Percentiles rank a stretch among this genome's conserved stretches.
Conservation (phyloP, 2,888 invertebrate species). For the Rosalia funebris region DNA sequence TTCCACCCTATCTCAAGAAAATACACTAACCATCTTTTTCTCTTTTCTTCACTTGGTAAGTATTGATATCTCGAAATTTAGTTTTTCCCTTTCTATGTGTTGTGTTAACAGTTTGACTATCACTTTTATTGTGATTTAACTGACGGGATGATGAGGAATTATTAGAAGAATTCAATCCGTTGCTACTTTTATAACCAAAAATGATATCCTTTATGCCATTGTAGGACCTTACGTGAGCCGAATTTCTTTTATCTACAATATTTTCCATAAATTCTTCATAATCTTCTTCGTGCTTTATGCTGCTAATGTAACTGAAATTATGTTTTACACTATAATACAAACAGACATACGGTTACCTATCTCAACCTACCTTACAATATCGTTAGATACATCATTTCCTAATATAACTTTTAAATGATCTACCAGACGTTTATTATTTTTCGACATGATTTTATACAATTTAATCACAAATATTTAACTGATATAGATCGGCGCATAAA, state of each 20-base stretch:
- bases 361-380: constrained; percentile 67
- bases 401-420: constrained; percentile 73
- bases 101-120: constrained; percentile 29
- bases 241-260: constrained; percentile 74
- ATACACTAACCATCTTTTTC: constrained; percentile 48
- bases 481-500: too few relatives aligned
- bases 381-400: constrained; percentile 75
- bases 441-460: constrained; percentile 16
- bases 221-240: constrained; percentile 74
- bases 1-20: too few relatives aligned
- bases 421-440: constrained; percentile 67
- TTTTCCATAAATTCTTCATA: constrained; percentile 82
- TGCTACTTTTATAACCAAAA: constrained; percentile 51
- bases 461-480: too few relatives aligned
- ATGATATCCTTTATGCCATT: constrained; percentile 58
- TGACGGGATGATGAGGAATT: background rate
- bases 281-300: constrained; percentile 77
- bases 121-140: constrained; percentile 16
- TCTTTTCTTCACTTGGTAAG: constrained; percentile 51
- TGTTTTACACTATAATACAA: background rate
- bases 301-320: constrained; percentile 74
- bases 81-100: constrained; percentile 50
- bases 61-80: constrained; percentile 52
- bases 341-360: too few relatives aligned
- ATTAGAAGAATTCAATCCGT: background rate